phyloP scores from a whole-genome alignment of 2,797 vertebrate genomes.

The Enteromius thamalakanensis region DNA sequence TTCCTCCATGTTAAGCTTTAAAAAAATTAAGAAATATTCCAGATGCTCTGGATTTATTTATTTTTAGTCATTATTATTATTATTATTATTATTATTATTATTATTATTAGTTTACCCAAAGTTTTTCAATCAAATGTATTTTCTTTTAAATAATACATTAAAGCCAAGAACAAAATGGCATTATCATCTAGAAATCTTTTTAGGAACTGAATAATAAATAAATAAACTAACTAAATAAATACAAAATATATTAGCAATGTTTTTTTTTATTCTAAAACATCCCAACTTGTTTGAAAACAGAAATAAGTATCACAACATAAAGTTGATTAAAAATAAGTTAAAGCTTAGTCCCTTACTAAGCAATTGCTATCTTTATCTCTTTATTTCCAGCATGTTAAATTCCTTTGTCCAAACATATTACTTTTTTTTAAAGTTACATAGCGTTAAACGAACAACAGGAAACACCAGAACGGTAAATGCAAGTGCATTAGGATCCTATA shows the following conservation, averaged over 20 bases:
- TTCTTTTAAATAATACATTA: background rate
- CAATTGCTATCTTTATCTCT: background rate
- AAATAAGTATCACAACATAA: background rate
- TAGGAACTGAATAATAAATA: background rate
- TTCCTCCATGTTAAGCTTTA: background rate
- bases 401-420: background rate
- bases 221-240: background rate
- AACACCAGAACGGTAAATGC: background rate
- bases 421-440: background rate
- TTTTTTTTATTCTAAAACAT: background rate
- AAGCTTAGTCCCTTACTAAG: background rate
- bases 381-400: background rate
- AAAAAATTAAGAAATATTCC: background rate
- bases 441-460: background rate
- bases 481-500: conserved; percentile 6
- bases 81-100: background rate
- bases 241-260: background rate
- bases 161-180: background rate
- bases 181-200: background rate
- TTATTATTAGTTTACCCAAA: background rate
- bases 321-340: background rate
- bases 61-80: background rate
- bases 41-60: background rate
- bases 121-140: background rate
- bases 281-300: background rate